Percentiles rank a stretch among this genome's conserved stretches.
phyloP scores from a whole-genome alignment of 2,797 vertebrate species.

The Varecia variegata region DNA sequence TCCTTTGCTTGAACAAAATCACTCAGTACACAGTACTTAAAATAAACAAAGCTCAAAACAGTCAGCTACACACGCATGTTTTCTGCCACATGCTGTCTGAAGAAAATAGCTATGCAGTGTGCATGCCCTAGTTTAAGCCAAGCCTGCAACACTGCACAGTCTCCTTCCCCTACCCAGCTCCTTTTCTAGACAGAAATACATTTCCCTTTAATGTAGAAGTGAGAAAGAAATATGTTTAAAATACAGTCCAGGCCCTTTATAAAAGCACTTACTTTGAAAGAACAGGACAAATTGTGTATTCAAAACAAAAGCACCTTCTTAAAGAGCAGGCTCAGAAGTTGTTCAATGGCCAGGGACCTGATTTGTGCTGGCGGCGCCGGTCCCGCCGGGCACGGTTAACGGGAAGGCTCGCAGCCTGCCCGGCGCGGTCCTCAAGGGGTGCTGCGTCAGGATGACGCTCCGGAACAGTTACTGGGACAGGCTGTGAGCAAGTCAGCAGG shows the following conservation, averaged over 20 bases:
- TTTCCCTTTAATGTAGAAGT: neutral
- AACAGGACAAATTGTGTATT: slow-evolving; percentile 28
- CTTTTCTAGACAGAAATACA: slow-evolving; percentile 34
- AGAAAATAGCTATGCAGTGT: neutral
- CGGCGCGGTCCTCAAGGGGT: neutral
- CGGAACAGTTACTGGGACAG: neutral
- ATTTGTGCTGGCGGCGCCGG: neutral
- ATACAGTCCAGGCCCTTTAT: slow-evolving; percentile 17
- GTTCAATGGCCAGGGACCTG: neutral
- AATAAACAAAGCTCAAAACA: slow-evolving; percentile 42
- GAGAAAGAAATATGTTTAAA: slow-evolving; percentile 14
- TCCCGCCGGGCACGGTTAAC: neutral
- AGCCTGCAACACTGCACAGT: neutral
- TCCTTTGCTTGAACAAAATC: slow-evolving; percentile 4
- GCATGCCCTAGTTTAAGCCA: slow-evolving; percentile 28
- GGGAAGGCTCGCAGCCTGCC: neutral
- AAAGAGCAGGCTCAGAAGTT: neutral
- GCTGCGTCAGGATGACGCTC: slow-evolving; percentile 25
- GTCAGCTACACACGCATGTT: neutral
- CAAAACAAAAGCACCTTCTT: slow-evolving; percentile 38
- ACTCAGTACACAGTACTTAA: neutral
- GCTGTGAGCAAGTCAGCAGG: slow-evolving; percentile 30
- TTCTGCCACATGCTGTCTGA: slow-evolving; percentile 1
- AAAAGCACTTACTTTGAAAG: slow-evolving; percentile 59
- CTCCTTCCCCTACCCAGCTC: neutral